Percentiles rank a stretch among this genome's conserved stretches.
Evolutionary conservation across 2,797 vertebrate genomes (phyloP).

Genomic region (Capromys pilorides): DNA sequence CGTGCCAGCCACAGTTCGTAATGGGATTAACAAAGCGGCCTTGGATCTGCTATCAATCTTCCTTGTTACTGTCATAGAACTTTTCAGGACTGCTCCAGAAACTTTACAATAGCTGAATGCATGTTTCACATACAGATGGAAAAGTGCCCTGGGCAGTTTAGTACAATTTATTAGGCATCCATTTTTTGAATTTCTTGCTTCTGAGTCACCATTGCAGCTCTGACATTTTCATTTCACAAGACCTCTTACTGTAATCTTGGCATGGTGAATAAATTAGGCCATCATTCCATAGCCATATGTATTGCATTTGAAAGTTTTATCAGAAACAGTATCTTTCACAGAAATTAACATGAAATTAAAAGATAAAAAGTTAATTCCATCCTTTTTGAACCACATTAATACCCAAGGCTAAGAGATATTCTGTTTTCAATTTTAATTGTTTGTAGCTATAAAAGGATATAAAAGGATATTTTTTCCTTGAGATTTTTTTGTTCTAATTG

Average conservation of each 20-base stretch:
- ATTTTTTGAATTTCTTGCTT: conserved; percentile 56
- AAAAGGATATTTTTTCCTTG: background rate
- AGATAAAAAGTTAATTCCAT: conserved; percentile 17
- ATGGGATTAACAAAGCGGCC: conserved; percentile 71
- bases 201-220: conserved; percentile 34
- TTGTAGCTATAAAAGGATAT: conserved; percentile 11
- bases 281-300: background rate
- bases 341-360: conserved; percentile 12
- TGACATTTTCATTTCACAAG: conserved; percentile 7
- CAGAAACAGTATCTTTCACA: background rate
- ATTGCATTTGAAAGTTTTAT: background rate
- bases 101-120: background rate
- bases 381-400: background rate
- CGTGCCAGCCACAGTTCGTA: conserved; percentile 62
- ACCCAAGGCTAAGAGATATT: background rate
- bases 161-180: background rate
- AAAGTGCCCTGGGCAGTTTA: background rate
- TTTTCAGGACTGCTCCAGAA: background rate
- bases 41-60: conserved; percentile 48
- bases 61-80: conserved; percentile 33
- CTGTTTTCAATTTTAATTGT: background rate
- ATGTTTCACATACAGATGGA: conserved; percentile 27
- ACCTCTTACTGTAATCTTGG: background rate
- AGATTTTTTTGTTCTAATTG: background rate
- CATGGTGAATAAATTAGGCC: background rate